Base-by-base conservation (phyloP, 2,888 invertebrate genomes). In the Eilema griseolum region DNA sequence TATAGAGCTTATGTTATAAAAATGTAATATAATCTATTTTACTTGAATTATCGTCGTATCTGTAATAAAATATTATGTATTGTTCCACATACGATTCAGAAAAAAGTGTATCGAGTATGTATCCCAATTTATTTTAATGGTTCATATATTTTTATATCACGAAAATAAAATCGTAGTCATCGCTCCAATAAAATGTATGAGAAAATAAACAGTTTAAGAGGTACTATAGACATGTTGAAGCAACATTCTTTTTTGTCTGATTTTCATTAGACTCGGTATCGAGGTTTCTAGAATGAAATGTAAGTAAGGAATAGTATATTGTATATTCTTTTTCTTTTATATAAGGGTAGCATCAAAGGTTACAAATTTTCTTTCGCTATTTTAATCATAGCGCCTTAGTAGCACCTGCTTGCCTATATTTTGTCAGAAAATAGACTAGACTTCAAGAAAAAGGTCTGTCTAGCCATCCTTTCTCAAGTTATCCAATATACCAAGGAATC, bases 401-500 rank as follows among this genome's bases (percentile, higher is more conserved):
- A 69, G n/a, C 68, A 62, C 23, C 33, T 67, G 63, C 67, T 61
- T 24, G 11, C 24, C 52, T 41, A 71, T 56, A 64, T 70, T 77
- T 73, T 65, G 67, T 57, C 57, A 63, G 24, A 23, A 61, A 61
- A 61, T 37, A 67, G 41, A 66, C 71, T 75, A 77, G 62, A 71
- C 52, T 67, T 41, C 61, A 52, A 37, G 37, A 63, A 74, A 73
- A 74, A 61, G n/a, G 37, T 69, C 14, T 62, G 72, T 81, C 75
- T 71, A 72, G 69, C 37, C 64, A 71, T 79, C 31, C 64, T 74
- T 72, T 62, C 75, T 74, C 77, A 84, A 84, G 73, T 83, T 85
- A 83, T 85, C 76, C 81, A 85, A 87, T 86, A 85, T 84, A 78
- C 80, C 69, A 74, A 61, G 37, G 71, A 76, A 78, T 78, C 77